Percentiles rank a stretch among this genome's conserved stretches.
Evolutionary conservation across 2,888 invertebrate genomes (phyloP).

Genomic region (Athripsodes cinereus): DNA sequence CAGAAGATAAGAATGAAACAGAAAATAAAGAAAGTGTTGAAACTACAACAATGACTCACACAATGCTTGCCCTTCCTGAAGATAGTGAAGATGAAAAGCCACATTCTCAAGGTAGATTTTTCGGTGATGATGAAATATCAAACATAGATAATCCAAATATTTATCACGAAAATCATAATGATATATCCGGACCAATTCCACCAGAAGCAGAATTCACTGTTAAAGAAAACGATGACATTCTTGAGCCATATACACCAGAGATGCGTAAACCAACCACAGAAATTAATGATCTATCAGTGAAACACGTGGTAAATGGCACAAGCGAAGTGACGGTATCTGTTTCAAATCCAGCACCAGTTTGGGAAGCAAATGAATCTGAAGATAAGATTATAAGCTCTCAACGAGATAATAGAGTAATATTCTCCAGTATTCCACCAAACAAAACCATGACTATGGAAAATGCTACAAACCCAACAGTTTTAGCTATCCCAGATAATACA

Average conservation of each 20-base stretch:
- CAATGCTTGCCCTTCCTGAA: constrained; percentile 15
- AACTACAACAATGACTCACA: constrained; percentile 2
- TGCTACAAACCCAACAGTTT: constrained; percentile 11
- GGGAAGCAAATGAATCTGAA: constrained; percentile 33
- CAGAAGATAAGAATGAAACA: constrained; percentile 25
- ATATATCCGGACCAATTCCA: constrained; percentile 14
- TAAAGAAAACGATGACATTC: constrained; percentile 19
- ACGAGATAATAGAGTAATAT: constrained; percentile 15
- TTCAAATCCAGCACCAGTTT: constrained; percentile 39
- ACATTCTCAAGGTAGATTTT: constrained; percentile 19
- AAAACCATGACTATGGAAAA: constrained; percentile 7
- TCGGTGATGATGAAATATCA: constrained; percentile 18
- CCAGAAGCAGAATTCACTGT: constrained; percentile 24
- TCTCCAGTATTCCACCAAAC: constrained; percentile 16
- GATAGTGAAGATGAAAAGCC: constrained; percentile 15
- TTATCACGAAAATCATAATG: no score
- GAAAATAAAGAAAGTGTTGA: constrained; percentile 14
- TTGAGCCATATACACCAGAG: constrained; percentile 1
- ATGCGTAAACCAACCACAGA: not conserved
- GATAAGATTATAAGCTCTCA: constrained; percentile 6
- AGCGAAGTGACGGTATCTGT: constrained; percentile 18
- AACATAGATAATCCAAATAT: constrained; percentile 2
- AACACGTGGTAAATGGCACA: constrained; percentile 10
- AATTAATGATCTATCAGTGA: constrained; percentile 4
- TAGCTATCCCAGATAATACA: constrained; percentile 22